Percentiles rank a stretch among this genome's conserved stretches.
Conservation (phyloP, 2,888 invertebrate genomes). For the Dryobota labecula region DNA sequence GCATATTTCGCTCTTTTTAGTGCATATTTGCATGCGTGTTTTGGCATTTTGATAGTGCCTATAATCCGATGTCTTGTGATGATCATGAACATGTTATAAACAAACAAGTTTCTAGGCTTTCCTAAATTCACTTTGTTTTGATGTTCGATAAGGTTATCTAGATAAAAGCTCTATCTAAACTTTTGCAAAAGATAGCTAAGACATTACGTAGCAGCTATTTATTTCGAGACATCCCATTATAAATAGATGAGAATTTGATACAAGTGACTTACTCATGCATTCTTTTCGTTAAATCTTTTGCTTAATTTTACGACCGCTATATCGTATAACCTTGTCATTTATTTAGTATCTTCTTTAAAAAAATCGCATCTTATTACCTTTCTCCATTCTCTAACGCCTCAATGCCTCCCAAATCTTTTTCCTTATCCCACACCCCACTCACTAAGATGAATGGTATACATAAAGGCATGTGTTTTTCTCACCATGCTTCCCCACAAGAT, state of each 20-base stretch:
- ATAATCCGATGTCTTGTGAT: too few species aligned
- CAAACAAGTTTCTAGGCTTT: too few species aligned
- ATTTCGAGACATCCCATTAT: not conserved
- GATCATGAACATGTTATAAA: too few species aligned
- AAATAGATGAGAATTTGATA: not conserved
- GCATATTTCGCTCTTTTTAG: too few species aligned
- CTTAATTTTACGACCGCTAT: not conserved
- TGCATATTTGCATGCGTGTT: too few species aligned
- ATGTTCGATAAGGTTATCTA: too few species aligned
- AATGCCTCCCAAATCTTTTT: slow-evolving; percentile 24
- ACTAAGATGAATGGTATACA: slow-evolving; percentile 83
- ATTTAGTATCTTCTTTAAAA: too few species aligned
- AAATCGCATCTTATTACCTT: not conserved
- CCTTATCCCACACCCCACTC: slow-evolving; percentile 61
- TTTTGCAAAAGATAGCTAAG: not conserved
- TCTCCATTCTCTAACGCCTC: accelerated
- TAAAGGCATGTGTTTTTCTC: slow-evolving; percentile 85
- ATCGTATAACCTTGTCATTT: not conserved
- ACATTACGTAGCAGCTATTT: not conserved
- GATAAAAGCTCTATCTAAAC: too few species aligned
- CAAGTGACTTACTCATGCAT: not conserved
- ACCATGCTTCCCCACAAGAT: slow-evolving; percentile 78
- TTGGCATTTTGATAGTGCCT: too few species aligned
- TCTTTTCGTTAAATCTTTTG: not conserved
- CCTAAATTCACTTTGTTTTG: too few species aligned